A percentile compares a stretch with the other conserved stretches of the same genome.
phyloP scores from a whole-genome alignment of 1,140 invertebrate species.

The Drosophila obscura region DNA sequence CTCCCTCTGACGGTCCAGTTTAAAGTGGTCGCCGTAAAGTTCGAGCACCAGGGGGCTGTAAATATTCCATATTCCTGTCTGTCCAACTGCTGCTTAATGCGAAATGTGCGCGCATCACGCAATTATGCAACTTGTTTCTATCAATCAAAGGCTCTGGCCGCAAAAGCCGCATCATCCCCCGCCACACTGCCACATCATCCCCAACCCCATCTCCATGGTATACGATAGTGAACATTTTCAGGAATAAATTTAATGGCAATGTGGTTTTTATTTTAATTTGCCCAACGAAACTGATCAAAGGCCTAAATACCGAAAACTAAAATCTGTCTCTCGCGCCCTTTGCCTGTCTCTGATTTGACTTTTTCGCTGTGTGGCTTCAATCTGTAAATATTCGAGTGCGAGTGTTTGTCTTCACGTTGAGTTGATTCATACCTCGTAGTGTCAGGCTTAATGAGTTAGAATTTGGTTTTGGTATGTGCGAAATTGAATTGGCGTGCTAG shows the following conservation, averaged over 20 bases:
- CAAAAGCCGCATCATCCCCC: slow-evolving; percentile 55
- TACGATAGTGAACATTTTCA: slow-evolving; percentile 22
- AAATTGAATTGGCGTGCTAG: slow-evolving; percentile 27
- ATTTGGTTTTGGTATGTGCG: slow-evolving; percentile 44
- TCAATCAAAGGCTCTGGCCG: slow-evolving; percentile 67
- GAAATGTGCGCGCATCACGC: slow-evolving; percentile 13
- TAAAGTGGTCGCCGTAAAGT: slow-evolving; percentile 31
- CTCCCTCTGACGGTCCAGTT: slow-evolving; percentile 2
- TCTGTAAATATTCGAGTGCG: slow-evolving; percentile 29
- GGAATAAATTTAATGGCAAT: slow-evolving; percentile 69
- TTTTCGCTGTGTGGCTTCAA: slow-evolving; percentile 25
- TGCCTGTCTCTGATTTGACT: slow-evolving; percentile 19
- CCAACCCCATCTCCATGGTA: background rate
- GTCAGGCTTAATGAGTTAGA: slow-evolving; percentile 44
- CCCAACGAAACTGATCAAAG: slow-evolving; percentile 54
- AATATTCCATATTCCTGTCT: slow-evolving; percentile 23
- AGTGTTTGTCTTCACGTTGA: slow-evolving; percentile 4
- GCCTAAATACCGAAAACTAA: slow-evolving; percentile 45
- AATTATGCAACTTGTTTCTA: slow-evolving; percentile 69
- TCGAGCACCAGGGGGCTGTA: slow-evolving; percentile 2
- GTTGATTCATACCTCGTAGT: background rate
- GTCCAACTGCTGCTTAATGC: slow-evolving; percentile 18
- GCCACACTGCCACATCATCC: slow-evolving; percentile 1
- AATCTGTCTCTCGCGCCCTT: slow-evolving; percentile 14
- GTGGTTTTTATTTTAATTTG: slow-evolving; percentile 78